Percentiles rank a stretch among this genome's conserved stretches.
phyloP scores from a whole-genome alignment of 2,888 invertebrate species.

The Cosmia pyralina region DNA sequence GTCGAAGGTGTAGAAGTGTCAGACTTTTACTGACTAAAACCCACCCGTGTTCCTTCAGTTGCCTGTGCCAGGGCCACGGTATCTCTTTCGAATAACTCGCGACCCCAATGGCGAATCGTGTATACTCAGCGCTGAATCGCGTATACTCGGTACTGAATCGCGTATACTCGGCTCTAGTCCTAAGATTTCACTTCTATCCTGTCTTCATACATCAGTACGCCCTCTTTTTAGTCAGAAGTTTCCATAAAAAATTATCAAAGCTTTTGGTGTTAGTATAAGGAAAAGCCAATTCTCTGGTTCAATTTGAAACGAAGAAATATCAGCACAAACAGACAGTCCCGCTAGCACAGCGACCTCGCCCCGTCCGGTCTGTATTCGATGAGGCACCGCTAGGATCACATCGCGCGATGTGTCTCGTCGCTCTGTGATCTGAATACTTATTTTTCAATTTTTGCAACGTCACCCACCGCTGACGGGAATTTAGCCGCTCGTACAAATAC shows the following conservation, averaged over 20 bases:
- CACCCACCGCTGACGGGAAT: constrained; percentile 69
- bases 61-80: too few species aligned
- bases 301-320: not conserved
- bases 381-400: constrained; percentile 66
- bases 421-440: constrained; percentile 79
- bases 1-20: too few species aligned
- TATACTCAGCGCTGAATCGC: not conserved
- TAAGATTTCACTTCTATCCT: too few species aligned
- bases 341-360: constrained; percentile 39
- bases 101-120: too few species aligned
- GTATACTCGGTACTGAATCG: not conserved
- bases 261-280: not conserved
- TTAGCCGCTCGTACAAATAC: constrained; percentile 65
- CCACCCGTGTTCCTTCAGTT: too few species aligned
- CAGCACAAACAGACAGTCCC: not conserved
- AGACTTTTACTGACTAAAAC: too few species aligned
- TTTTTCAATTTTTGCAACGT: constrained; percentile 81
- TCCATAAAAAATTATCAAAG: not conserved
- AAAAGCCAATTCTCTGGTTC: not conserved
- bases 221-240: not conserved
- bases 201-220: not conserved
- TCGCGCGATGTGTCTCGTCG: constrained; percentile 68
- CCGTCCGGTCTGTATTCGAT: constrained; percentile 66
- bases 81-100: too few species aligned
- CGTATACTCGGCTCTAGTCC: not conserved